phyloP scores from a whole-genome alignment of 2,888 invertebrate genomes.

The Pheosia gnoma region DNA sequence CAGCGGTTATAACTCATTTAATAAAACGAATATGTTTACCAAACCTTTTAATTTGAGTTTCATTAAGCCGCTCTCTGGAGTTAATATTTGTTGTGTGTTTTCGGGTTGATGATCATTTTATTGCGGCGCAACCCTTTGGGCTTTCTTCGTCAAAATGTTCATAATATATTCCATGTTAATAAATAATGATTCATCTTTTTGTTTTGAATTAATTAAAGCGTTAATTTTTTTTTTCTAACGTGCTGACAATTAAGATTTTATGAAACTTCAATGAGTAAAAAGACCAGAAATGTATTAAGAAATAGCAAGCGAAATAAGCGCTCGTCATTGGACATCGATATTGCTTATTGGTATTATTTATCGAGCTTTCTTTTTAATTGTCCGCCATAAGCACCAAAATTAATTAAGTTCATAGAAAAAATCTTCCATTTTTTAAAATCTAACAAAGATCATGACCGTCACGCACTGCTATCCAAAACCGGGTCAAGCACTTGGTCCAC shows the following conservation, averaged over 20 bases:
- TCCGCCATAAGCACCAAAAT: background rate
- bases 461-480: conserved; percentile 14
- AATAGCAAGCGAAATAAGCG: too few species aligned
- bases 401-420: background rate
- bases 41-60: conserved; percentile 2
- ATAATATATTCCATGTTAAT: background rate
- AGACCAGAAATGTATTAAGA: too few species aligned
- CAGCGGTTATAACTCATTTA: background rate
- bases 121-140: conserved; percentile 2
- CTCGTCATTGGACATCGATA: too few species aligned
- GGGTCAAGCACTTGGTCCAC: conserved; percentile 36
- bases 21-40: conserved; percentile 1
- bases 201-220: too few species aligned
- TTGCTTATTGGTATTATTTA: too few species aligned
- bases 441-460: conserved; percentile 13
- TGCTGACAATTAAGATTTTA: too few species aligned
- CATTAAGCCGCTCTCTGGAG: background rate
- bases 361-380: too few species aligned
- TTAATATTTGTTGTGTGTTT: background rate
- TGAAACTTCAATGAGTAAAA: too few species aligned
- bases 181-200: background rate
- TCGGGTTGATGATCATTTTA: conserved; percentile 4
- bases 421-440: background rate
- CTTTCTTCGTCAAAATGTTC: background rate
- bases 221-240: too few species aligned